These are phyloP conservation scores for Panulirus ornatus DNA, from an alignment of 1,140 invertebrate species.

Conservation along the genomic window DNA sequence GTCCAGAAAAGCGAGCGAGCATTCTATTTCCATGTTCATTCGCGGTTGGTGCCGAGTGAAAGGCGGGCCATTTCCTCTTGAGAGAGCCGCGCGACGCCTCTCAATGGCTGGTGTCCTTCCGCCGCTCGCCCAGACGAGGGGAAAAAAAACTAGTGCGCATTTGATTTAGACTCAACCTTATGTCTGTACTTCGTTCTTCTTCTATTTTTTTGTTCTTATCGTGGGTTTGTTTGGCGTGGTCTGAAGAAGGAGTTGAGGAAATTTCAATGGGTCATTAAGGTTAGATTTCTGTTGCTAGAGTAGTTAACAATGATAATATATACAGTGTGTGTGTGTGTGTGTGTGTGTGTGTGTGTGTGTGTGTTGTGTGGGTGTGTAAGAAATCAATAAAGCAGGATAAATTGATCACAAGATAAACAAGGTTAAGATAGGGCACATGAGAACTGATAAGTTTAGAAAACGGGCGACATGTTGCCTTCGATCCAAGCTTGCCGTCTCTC, in stretches of 20 bases:
- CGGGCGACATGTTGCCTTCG: too few relatives aligned
- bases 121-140: not conserved
- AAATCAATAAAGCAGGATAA: too few relatives aligned
- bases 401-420: too few relatives aligned
- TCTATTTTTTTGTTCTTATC: not conserved
- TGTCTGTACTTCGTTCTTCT: too few relatives aligned
- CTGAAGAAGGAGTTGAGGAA: not conserved
- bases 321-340: too few relatives aligned
- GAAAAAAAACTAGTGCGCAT: not conserved
- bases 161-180: not conserved
- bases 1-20: not conserved
- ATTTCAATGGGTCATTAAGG: too few relatives aligned
- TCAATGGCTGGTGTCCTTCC: slow-evolving; percentile 13
- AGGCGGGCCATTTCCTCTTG: not conserved
- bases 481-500: too few relatives aligned
- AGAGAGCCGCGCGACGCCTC: not conserved
- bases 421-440: too few relatives aligned
- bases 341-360: too few relatives aligned
- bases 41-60: not conserved
- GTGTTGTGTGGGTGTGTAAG: not conserved
- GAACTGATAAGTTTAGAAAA: too few relatives aligned
- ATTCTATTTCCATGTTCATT: slow-evolving; percentile 10
- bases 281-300: too few relatives aligned
- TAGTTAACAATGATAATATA: too few relatives aligned
- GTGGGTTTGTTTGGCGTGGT: not conserved